phyloP scores from a whole-genome alignment of 2,888 invertebrate genomes.

The Camponotus fellah region DNA sequence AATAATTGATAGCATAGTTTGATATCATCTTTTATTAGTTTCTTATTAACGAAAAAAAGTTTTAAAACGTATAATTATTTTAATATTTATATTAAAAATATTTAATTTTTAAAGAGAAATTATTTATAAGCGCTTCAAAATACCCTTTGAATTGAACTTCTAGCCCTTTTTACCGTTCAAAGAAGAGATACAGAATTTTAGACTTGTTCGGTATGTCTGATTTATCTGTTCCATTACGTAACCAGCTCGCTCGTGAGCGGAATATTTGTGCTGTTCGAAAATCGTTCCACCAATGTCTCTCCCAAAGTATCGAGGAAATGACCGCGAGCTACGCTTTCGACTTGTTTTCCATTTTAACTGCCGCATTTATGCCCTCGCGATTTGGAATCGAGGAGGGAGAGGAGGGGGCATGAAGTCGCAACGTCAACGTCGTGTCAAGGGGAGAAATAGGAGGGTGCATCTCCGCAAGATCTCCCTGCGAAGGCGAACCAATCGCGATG shows the following conservation, averaged over 20 bases:
- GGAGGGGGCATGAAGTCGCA: constrained; percentile 28
- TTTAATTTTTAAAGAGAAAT: background rate
- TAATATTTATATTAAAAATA: background rate
- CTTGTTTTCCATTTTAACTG: constrained; percentile 26
- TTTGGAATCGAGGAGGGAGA: constrained; percentile 52
- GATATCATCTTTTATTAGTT: no score
- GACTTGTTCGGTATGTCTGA: background rate
- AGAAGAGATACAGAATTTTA: background rate
- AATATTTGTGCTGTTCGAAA: constrained; percentile 17
- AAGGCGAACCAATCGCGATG: constrained; percentile 60
- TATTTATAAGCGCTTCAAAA: background rate
- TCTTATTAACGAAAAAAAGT: no score
- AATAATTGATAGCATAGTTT: no score
- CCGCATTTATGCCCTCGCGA: constrained; percentile 49
- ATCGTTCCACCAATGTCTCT: constrained; percentile 6
- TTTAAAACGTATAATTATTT: no score
- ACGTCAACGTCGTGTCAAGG: constrained; percentile 10
- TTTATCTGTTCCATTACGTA: constrained; percentile 38
- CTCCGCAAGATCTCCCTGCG: constrained; percentile 29
- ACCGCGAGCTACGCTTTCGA: constrained; percentile 10
- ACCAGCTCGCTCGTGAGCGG: constrained; percentile 9
- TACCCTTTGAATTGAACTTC: background rate
- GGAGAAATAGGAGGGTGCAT: constrained; percentile 31
- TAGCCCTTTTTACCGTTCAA: background rate
- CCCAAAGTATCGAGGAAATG: constrained; percentile 4